Evolutionary conservation across 2,797 vertebrate genomes (phyloP), one percentile per base, ranked within the genome.

Genomic region (Phaenicophaeus curvirostris): DNA sequence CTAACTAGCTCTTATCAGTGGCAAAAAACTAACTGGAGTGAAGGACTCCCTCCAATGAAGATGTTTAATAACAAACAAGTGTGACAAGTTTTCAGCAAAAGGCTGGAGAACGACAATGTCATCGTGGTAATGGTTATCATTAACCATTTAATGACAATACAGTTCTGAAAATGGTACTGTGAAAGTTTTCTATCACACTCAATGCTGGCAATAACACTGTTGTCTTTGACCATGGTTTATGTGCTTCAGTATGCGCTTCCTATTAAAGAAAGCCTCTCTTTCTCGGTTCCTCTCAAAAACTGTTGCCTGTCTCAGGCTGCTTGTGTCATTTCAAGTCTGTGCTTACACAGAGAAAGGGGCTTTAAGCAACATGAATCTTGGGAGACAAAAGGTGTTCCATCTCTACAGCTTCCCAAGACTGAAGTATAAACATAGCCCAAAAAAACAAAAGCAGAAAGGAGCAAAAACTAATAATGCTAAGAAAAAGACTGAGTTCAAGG

Each of bases 1-100:
- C 3, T 3, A 57, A 28, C 2, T 7, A 28, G 1, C 4, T 61
- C 85, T 77, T 41, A 48, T 50, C 2, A 2, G n/a, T 18, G 15
- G 27, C 46, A 77, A 92, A 85, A 44, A 50, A 75, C 58, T 9
- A 19, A 86, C 23, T 6, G 4, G 42, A 87, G 8, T 41, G 35
- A 67, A 77, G 63, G 28, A 63, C 2, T 59, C 50, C n/a, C 9
- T 74, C 25, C 28, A 51, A 21, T 37, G 23, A 53, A 75, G 18
- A 69, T 50, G 8, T 78, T 82, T 66, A 48, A 23, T 7, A 71
- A 46, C 21, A 19, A 73, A 35, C 39, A 31, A 6, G 5, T 13
- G 42, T 35, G 37, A 33, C 6, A 6, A 11, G 23, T 23, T 83
- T 58, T 31, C 50, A 62, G 68, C 53, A 37, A 61, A 61, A 78